Base-by-base conservation (phyloP, 2,888 invertebrate species). In the Pseudolycoriella hygida region DNA sequence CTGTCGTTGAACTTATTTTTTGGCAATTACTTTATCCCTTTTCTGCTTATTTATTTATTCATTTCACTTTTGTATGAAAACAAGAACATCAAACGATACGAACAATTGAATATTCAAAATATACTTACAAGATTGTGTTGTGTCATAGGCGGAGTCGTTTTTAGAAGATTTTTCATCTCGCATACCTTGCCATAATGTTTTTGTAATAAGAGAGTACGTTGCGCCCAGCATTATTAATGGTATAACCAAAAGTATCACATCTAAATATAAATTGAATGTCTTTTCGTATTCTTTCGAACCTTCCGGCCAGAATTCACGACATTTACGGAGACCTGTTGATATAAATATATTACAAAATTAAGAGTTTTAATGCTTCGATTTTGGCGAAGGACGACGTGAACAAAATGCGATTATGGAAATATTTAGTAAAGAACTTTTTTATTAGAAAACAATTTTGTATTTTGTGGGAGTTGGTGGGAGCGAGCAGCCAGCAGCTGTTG, bases 151-250 rank as follows among this genome's bases (percentile, higher is more conserved):
- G 3, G 40, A 19, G 37, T 42, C 18, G 6, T 42, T 41, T 31
- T 46, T 46, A 2, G 42, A 17, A 17, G 17, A 42, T 5, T 55
- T 54, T 52, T 70, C 68, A 44, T 55, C 57, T 18, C 56, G 53
- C 51, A 64, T 64, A 45, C 60, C 61, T 52, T 58, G 53, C 47
- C 63, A 64, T 1, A 64, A 53, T 2, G 63, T 62, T 32, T 57
- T 56, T 6, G 60, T 63, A 46, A 76, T 76, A 34, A 75, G 61
- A 14, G 71, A 70, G 53, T 80, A 80, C n/a, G 77, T 75, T 17
- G 71, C 66, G 17, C 69, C 70, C 61, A 83, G 71, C 40, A 78
- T 69, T 37, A 76, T 54, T 37, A 82, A 60, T 0, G 82, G 82
- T 48, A 80, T 59, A 1, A 81, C 68, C 15, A 83, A 67, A 20